These are phyloP conservation scores for Caenorhabditis remanei DNA, from an alignment of 1,140 invertebrate genomes.

Conservation along the genomic window DNA sequence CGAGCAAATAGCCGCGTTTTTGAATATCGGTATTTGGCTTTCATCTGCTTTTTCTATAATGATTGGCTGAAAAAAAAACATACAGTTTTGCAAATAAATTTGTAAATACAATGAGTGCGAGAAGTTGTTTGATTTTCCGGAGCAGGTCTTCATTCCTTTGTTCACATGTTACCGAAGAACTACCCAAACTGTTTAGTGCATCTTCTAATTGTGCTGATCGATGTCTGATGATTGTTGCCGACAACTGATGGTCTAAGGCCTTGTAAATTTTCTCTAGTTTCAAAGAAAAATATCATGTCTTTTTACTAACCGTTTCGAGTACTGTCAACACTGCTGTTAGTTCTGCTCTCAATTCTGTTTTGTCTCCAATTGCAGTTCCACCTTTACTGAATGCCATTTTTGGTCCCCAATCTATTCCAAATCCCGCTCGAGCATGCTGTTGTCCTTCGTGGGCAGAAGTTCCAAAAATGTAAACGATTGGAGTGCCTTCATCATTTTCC, in stretches of 20 bases:
- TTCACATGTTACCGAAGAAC: too few species aligned
- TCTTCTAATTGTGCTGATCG: too few species aligned
- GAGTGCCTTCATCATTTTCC: not conserved
- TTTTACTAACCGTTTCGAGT: not conserved
- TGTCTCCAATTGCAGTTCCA: not conserved
- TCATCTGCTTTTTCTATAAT: not conserved
- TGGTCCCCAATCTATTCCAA: slow-evolving; percentile 2
- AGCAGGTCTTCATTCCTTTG: too few species aligned
- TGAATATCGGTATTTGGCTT: not conserved
- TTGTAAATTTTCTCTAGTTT: not conserved
- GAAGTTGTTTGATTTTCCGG: too few species aligned
- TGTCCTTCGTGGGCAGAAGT: not conserved
- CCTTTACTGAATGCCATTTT: not conserved
- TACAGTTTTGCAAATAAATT: too few species aligned
- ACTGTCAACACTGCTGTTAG: slow-evolving; percentile 1
- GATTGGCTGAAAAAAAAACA: slow-evolving; percentile 1
- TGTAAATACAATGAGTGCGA: too few species aligned
- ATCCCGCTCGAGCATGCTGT: not conserved
- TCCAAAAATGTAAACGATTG: slow-evolving; percentile 6
- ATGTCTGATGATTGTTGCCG: not conserved
- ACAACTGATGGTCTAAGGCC: not conserved
- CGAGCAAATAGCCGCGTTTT: not conserved
- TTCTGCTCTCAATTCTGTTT: slow-evolving; percentile 1
- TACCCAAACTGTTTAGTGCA: too few species aligned
- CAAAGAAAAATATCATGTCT: not conserved